Percentiles rank a stretch among this genome's conserved stretches.
phyloP scores from a whole-genome alignment of 2,113 vertebrate genomes.

The Melanerpes aurifrons region DNA sequence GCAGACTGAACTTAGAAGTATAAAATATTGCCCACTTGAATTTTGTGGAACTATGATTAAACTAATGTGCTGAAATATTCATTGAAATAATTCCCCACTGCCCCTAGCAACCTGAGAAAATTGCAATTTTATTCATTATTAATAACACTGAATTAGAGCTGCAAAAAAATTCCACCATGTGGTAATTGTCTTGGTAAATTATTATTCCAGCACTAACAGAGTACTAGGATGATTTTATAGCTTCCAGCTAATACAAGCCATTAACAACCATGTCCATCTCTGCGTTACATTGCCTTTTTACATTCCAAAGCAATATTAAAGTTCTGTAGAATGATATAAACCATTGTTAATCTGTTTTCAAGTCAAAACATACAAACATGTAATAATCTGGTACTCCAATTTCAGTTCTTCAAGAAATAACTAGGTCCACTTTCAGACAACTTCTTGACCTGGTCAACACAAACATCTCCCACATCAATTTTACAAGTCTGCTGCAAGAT shows the following conservation, averaged over 20 bases:
- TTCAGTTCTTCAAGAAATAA: background rate
- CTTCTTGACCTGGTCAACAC: background rate
- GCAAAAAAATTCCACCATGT: constrained; percentile 88
- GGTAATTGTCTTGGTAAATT: constrained; percentile 98
- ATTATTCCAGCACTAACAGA: constrained; percentile 90
- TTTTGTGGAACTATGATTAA: constrained; percentile 94
- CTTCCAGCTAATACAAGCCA: constrained; percentile 90
- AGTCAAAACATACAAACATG: background rate
- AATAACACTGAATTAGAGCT: constrained; percentile 94
- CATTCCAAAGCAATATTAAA: constrained; percentile 65
- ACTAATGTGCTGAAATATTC: constrained; percentile 99
- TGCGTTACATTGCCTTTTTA: constrained; percentile 77
- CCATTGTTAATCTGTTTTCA: background rate
- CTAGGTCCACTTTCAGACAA: background rate
- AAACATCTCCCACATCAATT: background rate
- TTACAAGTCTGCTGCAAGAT: background rate
- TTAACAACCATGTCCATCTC: constrained; percentile 81
- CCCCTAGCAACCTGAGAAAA: constrained; percentile 93
- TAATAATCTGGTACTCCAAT: background rate
- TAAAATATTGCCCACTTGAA: constrained; percentile 89
- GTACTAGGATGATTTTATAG: constrained; percentile 89
- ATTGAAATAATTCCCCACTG: constrained; percentile 94
- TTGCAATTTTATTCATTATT: constrained; percentile 99
- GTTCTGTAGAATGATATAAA: constrained; percentile 40
- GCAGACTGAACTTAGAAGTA: constrained; percentile 87